Base-by-base conservation (phyloP, 2,797 vertebrate species). In the Clamator glandarius region DNA sequence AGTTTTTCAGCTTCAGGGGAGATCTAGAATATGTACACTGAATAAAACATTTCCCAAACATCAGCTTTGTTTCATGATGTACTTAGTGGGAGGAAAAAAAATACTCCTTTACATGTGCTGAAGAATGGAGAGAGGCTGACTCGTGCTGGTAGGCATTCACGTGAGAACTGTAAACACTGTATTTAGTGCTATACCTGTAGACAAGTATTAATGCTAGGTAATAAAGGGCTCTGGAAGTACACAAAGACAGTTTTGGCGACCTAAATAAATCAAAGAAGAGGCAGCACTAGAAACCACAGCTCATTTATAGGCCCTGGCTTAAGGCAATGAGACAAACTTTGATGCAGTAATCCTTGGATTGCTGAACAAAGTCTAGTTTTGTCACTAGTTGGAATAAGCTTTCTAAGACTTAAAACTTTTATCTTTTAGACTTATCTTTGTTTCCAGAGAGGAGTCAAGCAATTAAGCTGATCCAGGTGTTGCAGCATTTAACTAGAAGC, bases 181-280 rank as follows among this genome's bases (percentile, higher is more conserved):
- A 1, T 72, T 85, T 89, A 89, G 8, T 25, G 0, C 50, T 58
- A 11, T 8, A 31, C 57, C 64, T 79, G 51, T 66, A 64, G 79
- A 81, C 46, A 58, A 50, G 21, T 63, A 8, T 61, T 68, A 55
- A 13, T 84, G 50, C 31, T 54, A 11, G 33, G 39, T 93, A 94
- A 75, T 87, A 31, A 77, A 91, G 51, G 84, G 73, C 58, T 94
- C n/a, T 85, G 63, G 54, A 73, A 84, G 87, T 74, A 28, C 41
- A 67, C 54, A 62, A 7, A 39, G 72, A 14, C 67, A 54, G 6
- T 73, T 46, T 25, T 57, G 79, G 36, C 95, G 95, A 95, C 96
- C 96, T 95, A 91, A 85, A 91, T 96, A 96, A 89, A 75, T 51
- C 61, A 55, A 14, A 28, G 90, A 59, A 29, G 87, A 91, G 48